Evolutionary conservation across 2,113 vertebrate genomes (phyloP).

Genomic region (Baryphthengus martii): DNA sequence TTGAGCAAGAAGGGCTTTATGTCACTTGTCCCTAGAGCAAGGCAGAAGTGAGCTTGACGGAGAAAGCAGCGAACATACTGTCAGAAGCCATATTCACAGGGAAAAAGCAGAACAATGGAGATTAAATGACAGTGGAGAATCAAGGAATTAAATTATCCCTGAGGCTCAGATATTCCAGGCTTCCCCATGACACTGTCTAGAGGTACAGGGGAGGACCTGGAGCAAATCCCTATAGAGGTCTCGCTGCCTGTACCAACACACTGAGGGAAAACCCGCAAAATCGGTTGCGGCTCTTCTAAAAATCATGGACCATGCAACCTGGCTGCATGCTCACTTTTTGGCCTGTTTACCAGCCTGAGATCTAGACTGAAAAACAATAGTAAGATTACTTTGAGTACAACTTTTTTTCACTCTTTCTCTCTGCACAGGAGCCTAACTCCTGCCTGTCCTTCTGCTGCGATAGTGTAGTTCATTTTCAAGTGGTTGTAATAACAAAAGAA

Average conservation of each 20-base stretch:
- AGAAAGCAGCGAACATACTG: slow-evolving; percentile 31
- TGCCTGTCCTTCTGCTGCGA: neutral
- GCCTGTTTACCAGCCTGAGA: neutral
- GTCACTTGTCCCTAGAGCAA: slow-evolving; percentile 45
- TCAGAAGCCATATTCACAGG: slow-evolving; percentile 28
- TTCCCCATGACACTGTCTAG: neutral
- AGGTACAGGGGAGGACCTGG: neutral
- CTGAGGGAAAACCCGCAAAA: neutral
- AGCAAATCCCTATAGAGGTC: neutral
- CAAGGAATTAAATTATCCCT: neutral
- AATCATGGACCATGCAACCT: neutral
- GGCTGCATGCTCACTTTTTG: neutral
- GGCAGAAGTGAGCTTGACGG: neutral
- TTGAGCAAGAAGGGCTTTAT: slow-evolving; percentile 32
- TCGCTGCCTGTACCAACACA: neutral
- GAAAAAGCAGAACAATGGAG: slow-evolving; percentile 20
- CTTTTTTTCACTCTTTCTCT: neutral
- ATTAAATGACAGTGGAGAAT: slow-evolving; percentile 23
- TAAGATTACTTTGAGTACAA: neutral
- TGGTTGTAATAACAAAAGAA: neutral
- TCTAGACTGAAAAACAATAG: neutral
- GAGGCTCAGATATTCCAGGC: slow-evolving; percentile 9
- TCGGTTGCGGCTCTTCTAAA: neutral
- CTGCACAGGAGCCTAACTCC: neutral
- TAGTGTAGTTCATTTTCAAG: neutral